These are phyloP conservation scores for Rhinopomastus cyanomelas DNA, from an alignment of 2,113 vertebrate genomes.

Conservation along the genomic window DNA sequence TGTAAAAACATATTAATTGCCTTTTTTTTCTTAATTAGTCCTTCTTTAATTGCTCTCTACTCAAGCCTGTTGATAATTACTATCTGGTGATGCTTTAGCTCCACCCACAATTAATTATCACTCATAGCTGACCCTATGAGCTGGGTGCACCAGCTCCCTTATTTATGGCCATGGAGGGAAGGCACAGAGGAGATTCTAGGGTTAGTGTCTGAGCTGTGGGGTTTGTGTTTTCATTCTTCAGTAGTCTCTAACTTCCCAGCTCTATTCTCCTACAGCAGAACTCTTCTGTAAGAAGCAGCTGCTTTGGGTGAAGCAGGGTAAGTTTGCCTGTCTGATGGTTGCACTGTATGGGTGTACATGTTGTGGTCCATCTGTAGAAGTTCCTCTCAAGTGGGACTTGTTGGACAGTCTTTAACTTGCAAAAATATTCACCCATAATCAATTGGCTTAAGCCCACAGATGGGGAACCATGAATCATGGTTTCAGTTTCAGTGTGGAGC, in stretches of 20 bases:
- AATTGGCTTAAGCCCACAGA: background rate
- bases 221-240: rapidly evolving
- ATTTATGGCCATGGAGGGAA: rapidly evolving
- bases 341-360: rapidly evolving
- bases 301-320: rapidly evolving
- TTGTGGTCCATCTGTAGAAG: rapidly evolving
- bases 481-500: background rate
- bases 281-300: rapidly evolving
- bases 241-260: rapidly evolving
- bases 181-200: rapidly evolving
- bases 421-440: background rate
- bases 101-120: background rate
- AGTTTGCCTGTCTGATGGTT: rapidly evolving
- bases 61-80: background rate
- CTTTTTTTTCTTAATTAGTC: background rate
- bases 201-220: rapidly evolving
- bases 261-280: rapidly evolving
- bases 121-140: rapidly evolving
- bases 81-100: background rate
- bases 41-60: background rate
- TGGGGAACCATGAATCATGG: background rate
- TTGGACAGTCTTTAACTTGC: rapidly evolving
- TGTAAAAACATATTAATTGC: background rate
- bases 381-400: rapidly evolving
- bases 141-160: background rate